phyloP scores from a whole-genome alignment of 2,888 invertebrate species.

The Brachynemurus nebulosus region DNA sequence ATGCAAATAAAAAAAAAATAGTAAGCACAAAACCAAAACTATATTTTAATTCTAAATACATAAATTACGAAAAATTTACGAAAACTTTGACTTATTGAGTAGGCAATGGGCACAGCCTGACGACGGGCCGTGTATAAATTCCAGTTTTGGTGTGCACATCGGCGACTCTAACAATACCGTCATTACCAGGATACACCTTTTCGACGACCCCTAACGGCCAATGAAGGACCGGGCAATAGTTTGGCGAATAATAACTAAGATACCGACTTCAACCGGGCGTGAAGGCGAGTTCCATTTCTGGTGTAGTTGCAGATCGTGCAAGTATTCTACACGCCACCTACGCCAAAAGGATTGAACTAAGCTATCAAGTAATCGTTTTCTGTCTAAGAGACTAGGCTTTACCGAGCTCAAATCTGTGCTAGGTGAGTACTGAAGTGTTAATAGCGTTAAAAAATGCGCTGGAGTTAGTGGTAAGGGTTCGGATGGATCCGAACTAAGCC shows the following conservation, averaged over 20 bases:
- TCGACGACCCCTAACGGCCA: slow-evolving; percentile 4
- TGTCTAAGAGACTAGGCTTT: neutral
- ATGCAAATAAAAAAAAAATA: no score
- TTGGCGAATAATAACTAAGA: neutral
- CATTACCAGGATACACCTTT: slow-evolving; percentile 8
- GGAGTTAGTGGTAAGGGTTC: slow-evolving; percentile 9
- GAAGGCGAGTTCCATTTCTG: slow-evolving; percentile 6
- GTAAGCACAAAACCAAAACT: no score
- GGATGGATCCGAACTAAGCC: slow-evolving; percentile 8
- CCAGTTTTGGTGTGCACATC: slow-evolving; percentile 6
- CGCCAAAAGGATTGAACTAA: slow-evolving; percentile 7
- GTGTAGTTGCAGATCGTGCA: neutral
- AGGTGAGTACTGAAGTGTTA: slow-evolving; percentile 5
- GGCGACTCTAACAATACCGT: slow-evolving; percentile 12
- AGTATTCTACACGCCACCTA: slow-evolving; percentile 3
- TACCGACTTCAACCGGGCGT: neutral
- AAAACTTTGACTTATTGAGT: no score
- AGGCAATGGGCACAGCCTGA: slow-evolving; percentile 12
- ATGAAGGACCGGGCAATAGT: neutral
- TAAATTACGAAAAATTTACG: no score
- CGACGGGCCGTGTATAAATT: slow-evolving; percentile 11
- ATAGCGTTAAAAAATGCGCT: slow-evolving; percentile 10
- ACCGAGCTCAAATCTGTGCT: neutral
- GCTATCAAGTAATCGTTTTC: slow-evolving; percentile 1
- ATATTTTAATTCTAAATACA: no score